Base-by-base conservation (phyloP, 2,113 vertebrate species). In the Lasiurus cinereus region DNA sequence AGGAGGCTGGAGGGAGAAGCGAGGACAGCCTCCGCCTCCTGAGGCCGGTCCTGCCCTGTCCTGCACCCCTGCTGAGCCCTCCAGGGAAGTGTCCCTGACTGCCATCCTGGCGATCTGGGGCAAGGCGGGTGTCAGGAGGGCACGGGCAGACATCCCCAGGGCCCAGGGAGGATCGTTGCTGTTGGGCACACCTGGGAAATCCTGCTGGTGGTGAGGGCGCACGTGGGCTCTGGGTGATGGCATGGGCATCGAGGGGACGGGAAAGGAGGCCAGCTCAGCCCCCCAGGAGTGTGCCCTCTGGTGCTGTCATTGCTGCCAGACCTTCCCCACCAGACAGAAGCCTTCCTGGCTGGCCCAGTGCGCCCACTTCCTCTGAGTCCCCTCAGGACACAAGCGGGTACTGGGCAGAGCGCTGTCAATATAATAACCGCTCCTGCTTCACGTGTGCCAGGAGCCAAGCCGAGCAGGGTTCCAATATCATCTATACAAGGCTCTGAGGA, bases 381-480 rank as follows among this genome's bases (percentile, higher is more conserved):
- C 62, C 33, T 69, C 36, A 62, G n/a, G 59, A 29, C n/a, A 33
- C 22, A 14, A 24, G 5, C 18, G 46, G 36, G 13, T 54, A 1
- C 24, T 19, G 24, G 48, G 14, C 6, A 10, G 22, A 24, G 29
- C 48, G 2, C 19, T 54, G 22, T 16, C 27, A 22, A 5, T 12
- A 15, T 1, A 36, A 31, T 39, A 13, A 52, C 18, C 0, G 36
- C 74, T 7, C 6, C 62, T 79, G 69, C 73, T 24, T 52, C n/a
- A 5, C 0, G 0, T 2, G 36, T 8, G 48, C 48, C 78, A 64
- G 72, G 43, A 74, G 6, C 56, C 2, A 0, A 0, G 46, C 43
- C 1, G 2, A 52, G 36, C 29, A n/a, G 6, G 3, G 48, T 6
- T 29, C 36, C 74, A 36, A 10, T 29, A 8, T 43, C 70, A 21